Conservation (phyloP, 2,888 invertebrate genomes). For the Tachina grossa region DNA sequence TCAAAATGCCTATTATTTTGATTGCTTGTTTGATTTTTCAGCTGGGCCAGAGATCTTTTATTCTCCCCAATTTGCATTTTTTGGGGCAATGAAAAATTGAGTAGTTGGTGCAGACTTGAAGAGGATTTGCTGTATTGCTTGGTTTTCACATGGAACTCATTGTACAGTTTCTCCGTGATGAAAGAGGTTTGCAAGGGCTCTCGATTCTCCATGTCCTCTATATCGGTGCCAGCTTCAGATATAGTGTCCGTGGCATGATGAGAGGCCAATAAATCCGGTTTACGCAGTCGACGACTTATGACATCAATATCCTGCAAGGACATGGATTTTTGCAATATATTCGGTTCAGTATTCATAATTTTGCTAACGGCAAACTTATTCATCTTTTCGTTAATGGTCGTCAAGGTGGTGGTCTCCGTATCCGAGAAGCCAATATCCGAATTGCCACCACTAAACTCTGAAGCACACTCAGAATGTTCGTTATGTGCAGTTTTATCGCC, state of each 20-base stretch:
- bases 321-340: constrained; percentile 80
- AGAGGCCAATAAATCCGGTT: constrained; percentile 79
- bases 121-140: constrained; percentile 87
- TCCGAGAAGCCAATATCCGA: constrained; percentile 76
- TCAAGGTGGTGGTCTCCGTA: constrained; percentile 78
- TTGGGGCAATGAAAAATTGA: constrained; percentile 81
- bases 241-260: constrained; percentile 78
- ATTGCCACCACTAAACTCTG: constrained; percentile 74
- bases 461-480: constrained; percentile 74
- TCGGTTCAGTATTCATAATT: constrained; percentile 67
- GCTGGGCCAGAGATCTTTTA: constrained; percentile 78
- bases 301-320: constrained; percentile 82
- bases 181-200: constrained; percentile 85
- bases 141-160: constrained; percentile 89
- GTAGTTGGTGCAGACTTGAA: constrained; percentile 84
- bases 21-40: constrained; percentile 72
- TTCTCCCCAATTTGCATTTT: constrained; percentile 84
- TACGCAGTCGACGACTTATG: constrained; percentile 75
- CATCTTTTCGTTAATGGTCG: constrained; percentile 75
- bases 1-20: constrained; percentile 54
- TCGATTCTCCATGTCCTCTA: constrained; percentile 79
- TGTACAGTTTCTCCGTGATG: constrained; percentile 88
- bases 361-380: constrained; percentile 70
- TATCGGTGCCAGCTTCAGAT: constrained; percentile 80
- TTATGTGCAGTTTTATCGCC: constrained; percentile 81